phyloP scores from a whole-genome alignment of 2,797 vertebrate genomes.

The Discoglossus pictus region DNA sequence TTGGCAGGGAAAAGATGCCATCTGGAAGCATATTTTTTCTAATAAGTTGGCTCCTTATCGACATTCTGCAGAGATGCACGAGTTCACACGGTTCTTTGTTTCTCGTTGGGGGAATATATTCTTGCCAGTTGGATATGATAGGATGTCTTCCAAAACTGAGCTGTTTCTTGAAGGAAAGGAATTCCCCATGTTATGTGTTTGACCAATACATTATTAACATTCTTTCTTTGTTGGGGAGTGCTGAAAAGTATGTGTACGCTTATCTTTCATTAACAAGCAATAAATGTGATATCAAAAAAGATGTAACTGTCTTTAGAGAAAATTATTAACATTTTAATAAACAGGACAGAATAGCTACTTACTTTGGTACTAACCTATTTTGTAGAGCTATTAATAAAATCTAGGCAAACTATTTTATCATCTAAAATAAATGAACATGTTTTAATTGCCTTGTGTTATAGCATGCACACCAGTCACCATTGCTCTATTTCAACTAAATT shows the following conservation, averaged over 20 bases:
- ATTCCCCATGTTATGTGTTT: conserved; percentile 5
- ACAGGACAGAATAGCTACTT: no score
- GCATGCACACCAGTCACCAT: no score
- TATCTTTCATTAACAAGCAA: no score
- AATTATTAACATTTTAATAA: conserved; percentile 45
- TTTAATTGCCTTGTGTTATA: no score
- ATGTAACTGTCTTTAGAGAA: no score
- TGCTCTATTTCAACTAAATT: no score
- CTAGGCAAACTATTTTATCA: no score
- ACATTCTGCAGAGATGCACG: conserved; percentile 59
- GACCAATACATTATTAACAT: neutral
- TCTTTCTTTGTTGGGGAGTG: neutral
- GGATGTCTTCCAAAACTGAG: conserved; percentile 57
- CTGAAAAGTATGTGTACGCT: no score
- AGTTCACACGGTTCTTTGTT: conserved; percentile 64
- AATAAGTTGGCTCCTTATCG: conserved; percentile 56
- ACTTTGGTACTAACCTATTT: no score
- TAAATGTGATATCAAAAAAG: no score
- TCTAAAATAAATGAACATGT: no score
- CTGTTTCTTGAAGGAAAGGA: conserved; percentile 54
- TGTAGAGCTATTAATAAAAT: no score
- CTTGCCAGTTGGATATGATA: conserved; percentile 60
- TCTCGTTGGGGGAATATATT: conserved; percentile 60
- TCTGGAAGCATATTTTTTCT: conserved; percentile 56
- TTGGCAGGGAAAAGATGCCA: conserved; percentile 60